Evolutionary conservation across 2,113 vertebrate genomes (phyloP), one percentile per base, ranked within the genome.

Genomic region (Protomyctophum bolini): DNA sequence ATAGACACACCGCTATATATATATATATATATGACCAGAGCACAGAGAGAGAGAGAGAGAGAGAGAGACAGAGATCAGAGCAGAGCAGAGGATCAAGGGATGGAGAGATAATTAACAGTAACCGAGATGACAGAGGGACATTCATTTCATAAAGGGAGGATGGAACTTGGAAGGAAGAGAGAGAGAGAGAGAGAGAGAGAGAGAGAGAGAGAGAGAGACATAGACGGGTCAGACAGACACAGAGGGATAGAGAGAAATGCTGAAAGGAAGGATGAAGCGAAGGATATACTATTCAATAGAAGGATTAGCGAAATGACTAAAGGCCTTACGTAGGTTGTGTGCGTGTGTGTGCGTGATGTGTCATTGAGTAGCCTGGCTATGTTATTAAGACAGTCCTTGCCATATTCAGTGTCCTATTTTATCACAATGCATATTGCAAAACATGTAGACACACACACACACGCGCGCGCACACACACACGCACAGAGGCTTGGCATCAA

Each of bases 1-100:
- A 91, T 86, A 79, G 77, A 89, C 79, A 88, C 66, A 12, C 63
- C 83, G 75, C n/a, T n/a, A n/a, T n/a, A n/a, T n/a, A n/a, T n/a
- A n/a, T n/a, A n/a, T n/a, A n/a, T n/a, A n/a, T 52, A 62, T 62
- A 72, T 62, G 63, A 65, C 29, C 33, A 33, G 33, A 33, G 63
- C 1, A 8, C 74, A 75, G 62, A 62, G 51, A 33, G 11, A 63
- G 63, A 70, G 68, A 70, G 72, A 62, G 60, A 60, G 28, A 57
- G 21, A 79, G 57, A 45, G 8, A 46, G 9, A 63, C 41, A 46
- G 6, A 14, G 55, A 59, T 33, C 33, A 33, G 33, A 33, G 33
- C 33, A 2, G 33, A 33, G 33, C 33, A 33, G 33, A 33, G 33
- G 33, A 33, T 33, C 33, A 33, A 33, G 33, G 33, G 33, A 33